Percentiles rank a stretch among this genome's conserved stretches.
These are phyloP conservation scores for Muntiacus reevesi DNA, from an alignment of 2,113 vertebrate species.

Conservation along the genomic window DNA sequence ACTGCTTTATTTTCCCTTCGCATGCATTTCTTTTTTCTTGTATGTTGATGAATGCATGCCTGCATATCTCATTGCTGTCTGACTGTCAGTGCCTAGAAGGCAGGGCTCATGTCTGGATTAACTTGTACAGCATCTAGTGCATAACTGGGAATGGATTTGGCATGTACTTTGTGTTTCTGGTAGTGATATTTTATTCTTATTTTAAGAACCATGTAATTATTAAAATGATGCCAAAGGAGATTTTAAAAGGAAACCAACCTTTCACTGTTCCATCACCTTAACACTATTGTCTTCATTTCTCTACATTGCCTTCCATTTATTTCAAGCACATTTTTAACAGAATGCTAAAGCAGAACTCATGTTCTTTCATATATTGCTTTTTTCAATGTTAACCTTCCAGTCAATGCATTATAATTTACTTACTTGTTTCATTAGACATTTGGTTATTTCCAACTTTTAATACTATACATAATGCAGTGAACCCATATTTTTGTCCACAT, in stretches of 20 bases:
- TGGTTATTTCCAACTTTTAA: not conserved
- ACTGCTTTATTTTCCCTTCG: not conserved
- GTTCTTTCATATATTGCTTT: not conserved
- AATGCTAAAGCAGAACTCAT: not conserved
- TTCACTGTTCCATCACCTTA: not conserved
- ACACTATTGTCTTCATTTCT: constrained; percentile 37
- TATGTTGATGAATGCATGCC: constrained; percentile 27
- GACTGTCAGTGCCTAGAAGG: not conserved
- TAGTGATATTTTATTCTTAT: constrained; percentile 31
- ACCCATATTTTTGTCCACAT: constrained; percentile 26
- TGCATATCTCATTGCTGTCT: constrained; percentile 13
- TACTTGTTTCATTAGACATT: not conserved
- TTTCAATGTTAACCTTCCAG: not conserved
- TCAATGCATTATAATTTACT: not conserved
- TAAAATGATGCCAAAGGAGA: constrained; percentile 6
- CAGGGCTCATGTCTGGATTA: not conserved
- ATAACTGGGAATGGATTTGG: not conserved
- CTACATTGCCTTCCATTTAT: constrained; percentile 35
- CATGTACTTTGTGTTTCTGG: constrained; percentile 25
- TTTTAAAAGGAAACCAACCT: constrained; percentile 26
- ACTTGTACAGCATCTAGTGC: not conserved
- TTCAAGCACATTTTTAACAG: constrained; percentile 46
- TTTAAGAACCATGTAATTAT: not conserved
- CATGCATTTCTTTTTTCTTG: not conserved
- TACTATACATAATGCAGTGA: not conserved